Evolutionary conservation across 2,113 vertebrate species (phyloP).

Genomic region (Ploceus nigricollis): DNA sequence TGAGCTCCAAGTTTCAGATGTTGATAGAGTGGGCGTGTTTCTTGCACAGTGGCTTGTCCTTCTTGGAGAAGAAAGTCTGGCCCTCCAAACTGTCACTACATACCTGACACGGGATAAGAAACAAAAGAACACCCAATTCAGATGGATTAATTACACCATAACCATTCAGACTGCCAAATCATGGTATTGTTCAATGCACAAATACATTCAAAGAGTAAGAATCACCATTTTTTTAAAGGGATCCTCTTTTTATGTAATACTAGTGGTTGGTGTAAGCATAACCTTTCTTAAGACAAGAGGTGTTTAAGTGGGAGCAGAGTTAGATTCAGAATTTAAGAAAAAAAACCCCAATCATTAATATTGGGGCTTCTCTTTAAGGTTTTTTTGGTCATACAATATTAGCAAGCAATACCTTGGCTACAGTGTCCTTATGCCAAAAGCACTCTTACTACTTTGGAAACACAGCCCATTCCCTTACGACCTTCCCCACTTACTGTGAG

Average conservation of each 20-base stretch:
- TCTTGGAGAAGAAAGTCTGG: slow-evolving; percentile 93
- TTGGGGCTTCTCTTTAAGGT: accelerated
- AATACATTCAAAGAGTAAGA: neutral
- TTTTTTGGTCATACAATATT: neutral
- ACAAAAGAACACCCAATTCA: neutral
- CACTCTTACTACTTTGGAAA: neutral
- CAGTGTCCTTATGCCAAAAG: neutral
- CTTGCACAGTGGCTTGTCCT: slow-evolving; percentile 94
- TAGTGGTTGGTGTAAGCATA: neutral
- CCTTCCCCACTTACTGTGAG: accelerated
- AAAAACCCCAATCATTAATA: neutral
- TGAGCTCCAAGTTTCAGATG: slow-evolving; percentile 69
- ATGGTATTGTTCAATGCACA: neutral
- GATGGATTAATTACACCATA: neutral
- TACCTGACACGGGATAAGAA: slow-evolving; percentile 73
- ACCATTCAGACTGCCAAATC: neutral
- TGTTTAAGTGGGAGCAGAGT: neutral
- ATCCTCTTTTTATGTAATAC: neutral
- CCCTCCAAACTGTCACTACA: slow-evolving; percentile 89
- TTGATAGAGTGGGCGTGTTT: slow-evolving; percentile 90
- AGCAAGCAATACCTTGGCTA: neutral
- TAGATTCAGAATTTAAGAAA: neutral
- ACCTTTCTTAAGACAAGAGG: neutral
- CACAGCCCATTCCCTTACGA: neutral
- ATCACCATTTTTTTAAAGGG: neutral